Evolutionary conservation across 2,113 vertebrate genomes (phyloP).

Genomic region (Ammodytes marinus): DNA sequence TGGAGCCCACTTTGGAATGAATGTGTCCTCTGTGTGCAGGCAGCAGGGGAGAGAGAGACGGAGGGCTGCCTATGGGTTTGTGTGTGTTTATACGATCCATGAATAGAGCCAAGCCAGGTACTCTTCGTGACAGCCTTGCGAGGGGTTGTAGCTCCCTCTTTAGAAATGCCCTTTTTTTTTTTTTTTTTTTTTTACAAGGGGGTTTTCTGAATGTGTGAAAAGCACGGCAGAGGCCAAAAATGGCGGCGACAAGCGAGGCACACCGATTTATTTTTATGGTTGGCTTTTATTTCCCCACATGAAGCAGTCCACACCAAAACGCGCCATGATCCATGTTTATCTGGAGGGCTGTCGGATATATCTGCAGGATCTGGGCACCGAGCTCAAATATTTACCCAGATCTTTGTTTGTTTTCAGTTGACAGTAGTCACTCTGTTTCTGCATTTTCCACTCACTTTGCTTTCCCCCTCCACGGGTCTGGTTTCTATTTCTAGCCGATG

Average conservation of each 20-base stretch:
- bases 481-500: conserved; percentile 57
- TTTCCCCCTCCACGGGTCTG: conserved; percentile 37
- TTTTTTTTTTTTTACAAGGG: conserved; percentile 6
- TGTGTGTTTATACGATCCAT: conserved; percentile 63
- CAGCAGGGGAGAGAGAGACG: conserved; percentile 53
- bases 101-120: conserved; percentile 72
- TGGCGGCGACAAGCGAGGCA: background rate
- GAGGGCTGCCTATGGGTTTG: conserved; percentile 49
- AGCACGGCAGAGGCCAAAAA: conserved; percentile 12
- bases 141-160: conserved; percentile 12
- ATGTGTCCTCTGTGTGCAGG: conserved; percentile 81
- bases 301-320: conserved; percentile 36
- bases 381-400: conserved; percentile 59
- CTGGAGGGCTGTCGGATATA: conserved; percentile 14
- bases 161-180: conserved; percentile 42
- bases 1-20: conserved; percentile 80
- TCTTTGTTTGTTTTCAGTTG: conserved; percentile 16
- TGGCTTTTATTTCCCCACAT: conserved; percentile 39
- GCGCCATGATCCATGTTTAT: background rate
- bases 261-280: background rate
- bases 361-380: conserved; percentile 1
- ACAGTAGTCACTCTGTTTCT: conserved; percentile 16
- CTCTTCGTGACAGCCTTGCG: conserved; percentile 39
- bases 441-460: background rate
- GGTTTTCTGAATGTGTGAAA: background rate